Evolutionary conservation across 2,797 vertebrate species (phyloP).

Genomic region (Phoeniculus purpureus): DNA sequence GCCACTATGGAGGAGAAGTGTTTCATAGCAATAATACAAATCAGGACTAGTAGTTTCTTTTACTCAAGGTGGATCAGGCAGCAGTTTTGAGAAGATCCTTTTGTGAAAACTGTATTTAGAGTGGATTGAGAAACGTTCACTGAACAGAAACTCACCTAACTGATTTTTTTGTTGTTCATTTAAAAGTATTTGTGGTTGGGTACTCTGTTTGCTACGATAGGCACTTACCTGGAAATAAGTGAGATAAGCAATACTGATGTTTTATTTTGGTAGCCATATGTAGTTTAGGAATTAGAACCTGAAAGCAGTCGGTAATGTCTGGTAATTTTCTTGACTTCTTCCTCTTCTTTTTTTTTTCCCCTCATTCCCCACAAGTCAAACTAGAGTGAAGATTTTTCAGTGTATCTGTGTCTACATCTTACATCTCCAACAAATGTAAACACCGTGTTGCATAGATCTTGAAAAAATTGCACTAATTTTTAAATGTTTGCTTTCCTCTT

Average conservation of each 20-base stretch:
- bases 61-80: conserved; percentile 44
- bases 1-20: background rate
- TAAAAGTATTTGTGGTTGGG: background rate
- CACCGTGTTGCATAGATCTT: conserved; percentile 45
- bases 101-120: conserved; percentile 4
- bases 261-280: conserved; percentile 74
- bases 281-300: conserved; percentile 67
- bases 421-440: conserved; percentile 51
- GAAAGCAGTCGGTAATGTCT: background rate
- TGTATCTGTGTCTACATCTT: conserved; percentile 22
- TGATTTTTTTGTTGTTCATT: conserved; percentile 5
- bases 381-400: conserved; percentile 17
- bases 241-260: conserved; percentile 75
- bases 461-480: conserved; percentile 71
- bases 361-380: background rate
- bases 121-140: background rate
- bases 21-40: conserved; percentile 59
- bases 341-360: background rate
- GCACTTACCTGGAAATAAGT: conserved; percentile 55
- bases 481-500: conserved; percentile 46
- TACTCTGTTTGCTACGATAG: conserved; percentile 72
- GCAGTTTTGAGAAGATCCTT: conserved; percentile 68
- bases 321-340: conserved; percentile 23
- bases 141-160: conserved; percentile 10
- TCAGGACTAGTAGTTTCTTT: conserved; percentile 28